Conservation (phyloP, 2,113 vertebrate species). For the Oncorhynchus nerka region DNA sequence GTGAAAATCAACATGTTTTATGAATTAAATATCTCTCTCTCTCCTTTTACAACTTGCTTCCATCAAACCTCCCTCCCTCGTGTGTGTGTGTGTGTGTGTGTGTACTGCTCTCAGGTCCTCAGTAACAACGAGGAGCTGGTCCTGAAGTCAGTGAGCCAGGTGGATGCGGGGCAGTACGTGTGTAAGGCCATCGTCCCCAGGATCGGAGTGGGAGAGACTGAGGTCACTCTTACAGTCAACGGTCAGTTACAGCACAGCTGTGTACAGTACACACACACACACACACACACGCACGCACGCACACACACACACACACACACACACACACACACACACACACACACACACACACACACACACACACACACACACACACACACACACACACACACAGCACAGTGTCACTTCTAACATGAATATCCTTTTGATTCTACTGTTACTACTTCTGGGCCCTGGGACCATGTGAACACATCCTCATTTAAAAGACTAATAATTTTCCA, state of each 20-base stretch:
- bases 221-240: slow-evolving; percentile 89
- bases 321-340: not conserved
- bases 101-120: slow-evolving; percentile 78
- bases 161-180: slow-evolving; percentile 88
- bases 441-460: no score
- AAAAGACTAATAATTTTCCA: no score
- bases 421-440: no score
- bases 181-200: slow-evolving; percentile 96
- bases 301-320: no score
- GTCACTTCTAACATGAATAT: no score
- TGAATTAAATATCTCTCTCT: slow-evolving; percentile 64
- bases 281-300: no score
- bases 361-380: not conserved
- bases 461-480: no score
- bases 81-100: no score
- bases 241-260: slow-evolving; percentile 68
- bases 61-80: slow-evolving; percentile 9
- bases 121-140: slow-evolving; percentile 96
- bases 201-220: slow-evolving; percentile 90
- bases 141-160: slow-evolving; percentile 88
- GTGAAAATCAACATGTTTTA: slow-evolving; percentile 70
- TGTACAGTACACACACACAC: not conserved
- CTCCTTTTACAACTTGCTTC: slow-evolving; percentile 33
- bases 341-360: not conserved
- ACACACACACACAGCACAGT: not conserved